Conservation (phyloP, 2,113 vertebrate genomes). For the Salminus brasiliensis region DNA sequence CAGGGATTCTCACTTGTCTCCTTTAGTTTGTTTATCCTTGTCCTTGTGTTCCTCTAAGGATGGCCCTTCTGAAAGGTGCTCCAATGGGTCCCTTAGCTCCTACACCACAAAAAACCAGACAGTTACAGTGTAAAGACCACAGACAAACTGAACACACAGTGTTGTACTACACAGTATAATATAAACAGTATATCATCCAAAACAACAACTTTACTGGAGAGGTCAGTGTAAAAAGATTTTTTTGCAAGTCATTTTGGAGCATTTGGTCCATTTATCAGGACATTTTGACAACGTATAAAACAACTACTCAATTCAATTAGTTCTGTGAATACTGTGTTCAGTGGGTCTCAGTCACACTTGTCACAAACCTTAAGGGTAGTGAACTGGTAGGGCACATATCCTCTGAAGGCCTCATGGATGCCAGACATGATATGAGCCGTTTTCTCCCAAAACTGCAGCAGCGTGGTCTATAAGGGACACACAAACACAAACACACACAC, state of each 20-base stretch:
- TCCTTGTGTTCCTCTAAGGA: conserved; percentile 61
- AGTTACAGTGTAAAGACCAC: neutral
- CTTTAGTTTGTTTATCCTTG: conserved; percentile 60
- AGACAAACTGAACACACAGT: neutral
- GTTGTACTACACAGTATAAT: neutral
- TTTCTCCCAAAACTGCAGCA: conserved; percentile 86
- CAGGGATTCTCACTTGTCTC: conserved; percentile 70
- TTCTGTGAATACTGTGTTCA: neutral
- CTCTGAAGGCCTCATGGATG: conserved; percentile 74
- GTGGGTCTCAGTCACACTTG: neutral
- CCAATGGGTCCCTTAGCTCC: conserved; percentile 77
- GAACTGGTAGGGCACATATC: conserved; percentile 74
- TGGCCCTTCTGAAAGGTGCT: conserved; percentile 66
- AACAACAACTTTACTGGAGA: too few species aligned
- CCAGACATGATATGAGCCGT: conserved; percentile 74
- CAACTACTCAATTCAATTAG: too few species aligned
- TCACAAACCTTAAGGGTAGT: conserved; percentile 74
- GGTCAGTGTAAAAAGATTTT: too few species aligned
- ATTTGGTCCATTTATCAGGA: too few species aligned
- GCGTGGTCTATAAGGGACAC: conserved; percentile 71
- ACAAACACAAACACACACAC: conserved; percentile 5
- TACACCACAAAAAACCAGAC: conserved; percentile 46
- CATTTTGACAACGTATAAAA: too few species aligned
- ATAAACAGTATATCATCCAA: neutral
- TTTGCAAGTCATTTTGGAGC: too few species aligned